Base-by-base conservation (phyloP, 1,140 invertebrate species). In the Watersipora subatra region DNA sequence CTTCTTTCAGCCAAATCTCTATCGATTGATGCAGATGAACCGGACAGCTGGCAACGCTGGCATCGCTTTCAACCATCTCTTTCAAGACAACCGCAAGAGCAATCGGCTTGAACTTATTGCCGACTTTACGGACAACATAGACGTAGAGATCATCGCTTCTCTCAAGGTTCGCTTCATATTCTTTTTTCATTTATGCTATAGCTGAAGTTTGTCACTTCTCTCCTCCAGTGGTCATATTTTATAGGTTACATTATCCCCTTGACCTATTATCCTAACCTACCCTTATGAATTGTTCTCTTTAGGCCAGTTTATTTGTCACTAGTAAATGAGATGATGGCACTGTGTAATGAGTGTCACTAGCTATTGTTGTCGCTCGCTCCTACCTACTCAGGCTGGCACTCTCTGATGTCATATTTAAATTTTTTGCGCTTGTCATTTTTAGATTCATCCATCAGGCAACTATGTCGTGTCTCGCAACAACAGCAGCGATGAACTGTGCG, bases 401-500 rank as follows among this genome's bases (percentile, higher is more conserved):
- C n/a, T n/a, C n/a, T n/a, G n/a, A n/a, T n/a, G n/a, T n/a, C n/a
- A n/a, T n/a, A n/a, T n/a, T n/a, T n/a, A n/a, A n/a, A n/a, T n/a
- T n/a, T n/a, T n/a, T n/a, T n/a, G n/a, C n/a, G n/a, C n/a, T n/a
- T n/a, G n/a, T n/a, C n/a, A 57, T 66, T 63, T 93, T 57, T 88
- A 93, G 83, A 86, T 96, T 68, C 92, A 96, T 82, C 92, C 92
- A 2, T 87, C 92, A 73, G 91, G 91, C 1, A 93, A 91, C 88
- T 90, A 88, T 78, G 88, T 88, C 15, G 76, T 93, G 26, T 91
- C 90, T 28, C 84, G 92, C 66, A 94, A 93, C 80, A 88, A 92
- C 24, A 91, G 87, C 70, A 85, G 85, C 67, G 87, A 90, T 73
- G 90, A 93, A 74, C 86, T 85, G 70, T 88, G 89, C 57, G 91